Evolutionary conservation across 2,113 vertebrate species (phyloP).

Genomic region (Chaenocephalus aceratus): DNA sequence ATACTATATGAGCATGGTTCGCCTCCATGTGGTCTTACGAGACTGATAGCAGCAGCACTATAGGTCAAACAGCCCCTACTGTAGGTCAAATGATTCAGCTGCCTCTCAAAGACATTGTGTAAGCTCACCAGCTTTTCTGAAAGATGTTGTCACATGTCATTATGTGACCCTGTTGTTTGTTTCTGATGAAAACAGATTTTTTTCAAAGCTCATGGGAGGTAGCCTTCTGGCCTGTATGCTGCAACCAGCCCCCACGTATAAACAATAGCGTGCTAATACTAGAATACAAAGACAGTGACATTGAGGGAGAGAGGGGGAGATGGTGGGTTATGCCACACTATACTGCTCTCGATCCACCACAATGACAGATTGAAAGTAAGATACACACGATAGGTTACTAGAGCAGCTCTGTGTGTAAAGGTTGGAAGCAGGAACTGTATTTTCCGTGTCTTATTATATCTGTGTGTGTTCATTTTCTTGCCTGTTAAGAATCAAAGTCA

Average conservation of each 20-base stretch:
- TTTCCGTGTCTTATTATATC: constrained; percentile 12
- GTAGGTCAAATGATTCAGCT: constrained; percentile 64
- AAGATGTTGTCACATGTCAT: constrained; percentile 68
- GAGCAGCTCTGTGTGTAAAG: constrained; percentile 14
- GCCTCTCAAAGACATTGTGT: constrained; percentile 46
- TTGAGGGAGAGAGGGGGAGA: not conserved
- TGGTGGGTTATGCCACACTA: constrained; percentile 39
- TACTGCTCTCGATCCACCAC: constrained; percentile 61
- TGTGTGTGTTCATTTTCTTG: constrained; percentile 35
- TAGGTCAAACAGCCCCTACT: constrained; percentile 55
- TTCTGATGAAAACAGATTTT: constrained; percentile 64
- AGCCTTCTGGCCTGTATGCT: constrained; percentile 75
- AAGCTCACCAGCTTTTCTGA: constrained; percentile 39
- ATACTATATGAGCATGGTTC: not conserved
- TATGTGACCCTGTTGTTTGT: constrained; percentile 68
- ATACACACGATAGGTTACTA: not conserved
- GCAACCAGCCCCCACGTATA: constrained; percentile 74
- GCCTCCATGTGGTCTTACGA: constrained; percentile 14
- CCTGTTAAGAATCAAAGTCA: constrained; percentile 49
- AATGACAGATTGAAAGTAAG: constrained; percentile 58
- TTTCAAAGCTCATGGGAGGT: constrained; percentile 55
- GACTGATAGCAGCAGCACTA: constrained; percentile 42
- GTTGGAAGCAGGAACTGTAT: constrained; percentile 4
- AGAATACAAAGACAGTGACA: constrained; percentile 53
- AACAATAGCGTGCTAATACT: constrained; percentile 58